Evolutionary conservation across 2,113 vertebrate genomes (phyloP), one percentile per base, ranked within the genome.

Genomic region (Macquaria ambigua): DNA sequence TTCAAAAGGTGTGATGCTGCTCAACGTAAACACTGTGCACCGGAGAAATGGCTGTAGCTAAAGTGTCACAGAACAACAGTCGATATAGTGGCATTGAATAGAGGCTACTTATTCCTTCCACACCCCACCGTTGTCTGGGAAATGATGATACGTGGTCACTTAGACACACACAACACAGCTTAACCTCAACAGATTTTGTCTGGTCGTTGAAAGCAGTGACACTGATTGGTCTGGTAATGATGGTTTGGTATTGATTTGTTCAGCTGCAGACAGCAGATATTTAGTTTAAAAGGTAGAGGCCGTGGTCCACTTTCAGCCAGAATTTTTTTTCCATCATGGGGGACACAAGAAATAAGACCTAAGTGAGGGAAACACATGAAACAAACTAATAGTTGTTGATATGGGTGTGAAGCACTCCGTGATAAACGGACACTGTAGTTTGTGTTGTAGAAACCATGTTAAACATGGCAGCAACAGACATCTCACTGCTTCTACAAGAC

Each of bases 121-220:
- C 53, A 15, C 20, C 31, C 64, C 48, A 37, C 41, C 34, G 56
- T 62, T 56, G 28, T 53, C 69, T 37, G 41, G 50, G 53, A 79
- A 85, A 85, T 74, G 62, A 69, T 73, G 39, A 74, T 50, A 64
- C 1, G 6, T 63, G 56, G 59, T 76, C 74, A 46, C 11, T 70
- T 46, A 56, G 66, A 74, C 58, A 79, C 37, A 2, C 15, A 79
- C n/a, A 75, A 52, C 71, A 63, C 56, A 55, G 43, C 50, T 84
- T 74, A 63, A 75, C 37, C 59, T 68, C 56, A 16, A 58, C 55
- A 75, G 5, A 66, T 63, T 74, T 63, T 23, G 37, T 68, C 64
- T 58, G 63, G 25, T 83, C 25, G 64, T 21, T 81, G 84, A 83
- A 75, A 87, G 76, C 79, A 34, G 48, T 69, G 59, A 74, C 79